Evolutionary conservation across 2,113 vertebrate species (phyloP).

Genomic region (Oenanthe melanoleuca): DNA sequence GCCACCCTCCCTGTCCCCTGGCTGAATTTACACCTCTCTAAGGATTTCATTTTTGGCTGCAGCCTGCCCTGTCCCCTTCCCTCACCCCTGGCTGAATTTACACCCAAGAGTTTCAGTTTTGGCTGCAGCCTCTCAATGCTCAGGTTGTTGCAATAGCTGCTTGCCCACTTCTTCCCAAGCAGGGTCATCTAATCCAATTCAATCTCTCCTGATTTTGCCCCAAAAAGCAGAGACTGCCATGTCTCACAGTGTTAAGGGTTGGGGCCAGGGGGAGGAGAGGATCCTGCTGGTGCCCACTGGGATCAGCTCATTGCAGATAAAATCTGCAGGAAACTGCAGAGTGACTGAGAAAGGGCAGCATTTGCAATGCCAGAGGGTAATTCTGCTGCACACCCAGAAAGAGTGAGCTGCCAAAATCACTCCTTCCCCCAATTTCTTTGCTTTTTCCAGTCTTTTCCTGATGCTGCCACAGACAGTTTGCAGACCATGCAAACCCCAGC

Average conservation of each 20-base stretch:
- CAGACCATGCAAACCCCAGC: not conserved
- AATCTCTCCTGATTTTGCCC: not conserved
- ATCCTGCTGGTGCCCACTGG: not conserved
- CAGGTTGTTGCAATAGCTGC: not conserved
- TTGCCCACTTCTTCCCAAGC: not conserved
- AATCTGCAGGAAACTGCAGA: not conserved
- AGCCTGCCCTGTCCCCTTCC: not conserved
- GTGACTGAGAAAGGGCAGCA: not conserved
- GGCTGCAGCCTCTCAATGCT: not conserved
- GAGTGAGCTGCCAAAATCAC: not conserved
- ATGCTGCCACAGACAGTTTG: fast-evolving
- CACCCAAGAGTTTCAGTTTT: not conserved
- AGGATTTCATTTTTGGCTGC: not conserved
- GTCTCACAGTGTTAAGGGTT: fast-evolving
- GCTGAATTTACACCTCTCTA: not conserved
- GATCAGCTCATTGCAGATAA: not conserved
- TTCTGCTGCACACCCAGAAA: not conserved
- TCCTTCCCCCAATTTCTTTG: not conserved
- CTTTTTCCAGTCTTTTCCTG: not conserved
- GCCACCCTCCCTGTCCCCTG: not conserved
- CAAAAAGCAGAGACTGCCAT: fast-evolving
- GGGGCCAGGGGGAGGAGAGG: not conserved
- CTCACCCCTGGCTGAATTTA: no score
- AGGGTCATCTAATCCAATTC: not conserved
- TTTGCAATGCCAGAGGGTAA: not conserved